These are phyloP conservation scores for Parauchenoglanis ngamensis DNA, from an alignment of 2,797 vertebrate genomes.

Conservation along the genomic window DNA sequence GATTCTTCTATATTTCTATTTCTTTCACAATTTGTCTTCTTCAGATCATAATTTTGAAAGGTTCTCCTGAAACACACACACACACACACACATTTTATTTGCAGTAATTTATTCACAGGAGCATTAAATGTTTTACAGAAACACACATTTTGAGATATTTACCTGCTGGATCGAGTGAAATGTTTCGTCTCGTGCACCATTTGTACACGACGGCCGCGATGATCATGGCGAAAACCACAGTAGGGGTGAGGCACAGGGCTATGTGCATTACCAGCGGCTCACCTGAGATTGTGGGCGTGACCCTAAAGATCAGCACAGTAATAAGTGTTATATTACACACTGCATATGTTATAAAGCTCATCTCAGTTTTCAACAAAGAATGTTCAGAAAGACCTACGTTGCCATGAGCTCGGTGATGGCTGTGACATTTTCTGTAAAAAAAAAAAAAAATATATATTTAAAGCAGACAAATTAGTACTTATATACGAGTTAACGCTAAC, in stretches of 20 bases:
- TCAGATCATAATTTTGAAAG: conserved; percentile 1
- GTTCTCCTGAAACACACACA: conserved; percentile 7
- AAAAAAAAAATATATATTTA: background rate
- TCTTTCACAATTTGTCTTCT: background rate
- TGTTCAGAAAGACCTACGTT: background rate
- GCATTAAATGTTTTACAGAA: background rate
- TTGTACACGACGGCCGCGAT: background rate
- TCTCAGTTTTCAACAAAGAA: background rate
- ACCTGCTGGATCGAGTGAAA: background rate
- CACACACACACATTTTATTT: background rate
- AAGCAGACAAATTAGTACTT: background rate
- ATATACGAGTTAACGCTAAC: too few species aligned
- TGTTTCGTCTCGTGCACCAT: background rate
- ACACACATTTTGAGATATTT: background rate
- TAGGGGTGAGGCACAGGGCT: background rate
- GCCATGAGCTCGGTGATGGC: fast-evolving
- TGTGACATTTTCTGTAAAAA: background rate
- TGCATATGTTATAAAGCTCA: background rate
- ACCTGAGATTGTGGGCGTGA: background rate
- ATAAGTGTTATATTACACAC: background rate
- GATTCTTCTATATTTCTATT: background rate
- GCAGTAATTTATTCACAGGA: background rate
- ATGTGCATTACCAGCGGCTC: background rate
- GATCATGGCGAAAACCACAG: background rate
- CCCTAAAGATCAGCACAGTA: background rate